Percentiles rank a stretch among this genome's conserved stretches.
These are phyloP conservation scores for Hippoglossus hippoglossus DNA, from an alignment of 2,797 vertebrate genomes.

Conservation along the genomic window DNA sequence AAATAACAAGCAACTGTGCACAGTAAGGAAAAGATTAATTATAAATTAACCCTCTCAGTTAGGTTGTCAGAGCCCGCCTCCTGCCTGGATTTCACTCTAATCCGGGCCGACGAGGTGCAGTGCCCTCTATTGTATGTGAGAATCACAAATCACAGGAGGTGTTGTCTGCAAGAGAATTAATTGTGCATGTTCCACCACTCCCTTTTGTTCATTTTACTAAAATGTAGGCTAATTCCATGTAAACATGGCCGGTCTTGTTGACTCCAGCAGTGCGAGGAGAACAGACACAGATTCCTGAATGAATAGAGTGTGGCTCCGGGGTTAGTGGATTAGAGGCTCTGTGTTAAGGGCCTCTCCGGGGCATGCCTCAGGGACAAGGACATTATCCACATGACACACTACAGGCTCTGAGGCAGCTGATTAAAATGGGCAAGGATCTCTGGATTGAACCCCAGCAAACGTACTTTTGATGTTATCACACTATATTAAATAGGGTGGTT, in stretches of 20 bases:
- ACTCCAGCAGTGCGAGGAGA: slow-evolving; percentile 76
- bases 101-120: slow-evolving; percentile 71
- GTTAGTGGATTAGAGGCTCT: slow-evolving; percentile 81
- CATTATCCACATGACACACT: slow-evolving; percentile 85
- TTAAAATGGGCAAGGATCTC: slow-evolving; percentile 76
- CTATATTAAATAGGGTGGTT: slow-evolving; percentile 78
- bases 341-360: slow-evolving; percentile 75
- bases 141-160: slow-evolving; percentile 71
- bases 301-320: slow-evolving; percentile 73
- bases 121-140: slow-evolving; percentile 73
- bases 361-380: slow-evolving; percentile 76
- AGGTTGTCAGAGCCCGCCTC: slow-evolving; percentile 72
- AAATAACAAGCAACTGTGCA: slow-evolving; percentile 78
- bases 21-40: slow-evolving; percentile 78
- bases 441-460: slow-evolving; percentile 72
- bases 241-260: slow-evolving; percentile 76
- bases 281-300: slow-evolving; percentile 75
- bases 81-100: slow-evolving; percentile 75
- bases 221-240: slow-evolving; percentile 80
- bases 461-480: slow-evolving; percentile 80
- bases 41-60: slow-evolving; percentile 80
- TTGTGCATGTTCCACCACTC: slow-evolving; percentile 67
- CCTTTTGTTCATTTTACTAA: slow-evolving; percentile 75
- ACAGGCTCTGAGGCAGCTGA: slow-evolving; percentile 75
- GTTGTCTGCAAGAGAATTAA: slow-evolving; percentile 75